Evolutionary conservation across 2,888 invertebrate genomes (phyloP).

Genomic region (Hedya salicella): DNA sequence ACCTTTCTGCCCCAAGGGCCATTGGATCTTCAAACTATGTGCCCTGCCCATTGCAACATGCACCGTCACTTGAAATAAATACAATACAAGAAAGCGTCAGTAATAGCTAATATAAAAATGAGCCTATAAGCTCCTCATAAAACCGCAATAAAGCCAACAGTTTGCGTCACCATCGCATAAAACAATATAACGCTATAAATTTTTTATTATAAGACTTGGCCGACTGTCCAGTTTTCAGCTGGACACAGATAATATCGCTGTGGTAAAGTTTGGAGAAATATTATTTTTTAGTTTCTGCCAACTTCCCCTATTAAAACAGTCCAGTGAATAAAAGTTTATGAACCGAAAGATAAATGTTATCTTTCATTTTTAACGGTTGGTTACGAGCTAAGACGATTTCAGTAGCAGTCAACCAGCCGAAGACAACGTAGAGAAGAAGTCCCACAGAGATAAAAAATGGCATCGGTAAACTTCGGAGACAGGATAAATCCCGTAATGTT

Average conservation of each 20-base stretch:
- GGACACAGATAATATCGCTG: conserved; percentile 9
- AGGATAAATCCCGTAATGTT: too few relatives aligned
- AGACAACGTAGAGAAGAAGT: too few relatives aligned
- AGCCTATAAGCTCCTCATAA: conserved; percentile 15
- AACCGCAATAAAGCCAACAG: conserved; percentile 31
- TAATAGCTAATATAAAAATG: conserved; percentile 21
- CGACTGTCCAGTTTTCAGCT: conserved; percentile 7
- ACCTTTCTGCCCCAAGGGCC: too few relatives aligned
- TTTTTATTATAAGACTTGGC: conserved; percentile 20
- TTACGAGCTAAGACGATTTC: not conserved
- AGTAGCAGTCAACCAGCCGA: not conserved
- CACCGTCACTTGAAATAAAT: too few relatives aligned
- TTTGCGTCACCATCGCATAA: conserved; percentile 27
- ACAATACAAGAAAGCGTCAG: not conserved
- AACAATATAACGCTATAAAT: conserved; percentile 28
- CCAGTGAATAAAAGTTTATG: conserved; percentile 19
- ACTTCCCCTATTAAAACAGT: conserved; percentile 21
- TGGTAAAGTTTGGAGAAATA: conserved; percentile 2
- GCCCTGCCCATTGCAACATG: too few relatives aligned
- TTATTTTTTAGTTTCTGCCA: conserved; percentile 11
- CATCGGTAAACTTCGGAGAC: too few relatives aligned
- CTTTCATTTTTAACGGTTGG: conserved; percentile 14
- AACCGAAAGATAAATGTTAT: conserved; percentile 26
- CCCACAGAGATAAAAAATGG: too few relatives aligned
- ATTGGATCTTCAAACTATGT: too few relatives aligned